Evolutionary conservation across 2,113 vertebrate genomes (phyloP).

Genomic region (Symphodus melops): DNA sequence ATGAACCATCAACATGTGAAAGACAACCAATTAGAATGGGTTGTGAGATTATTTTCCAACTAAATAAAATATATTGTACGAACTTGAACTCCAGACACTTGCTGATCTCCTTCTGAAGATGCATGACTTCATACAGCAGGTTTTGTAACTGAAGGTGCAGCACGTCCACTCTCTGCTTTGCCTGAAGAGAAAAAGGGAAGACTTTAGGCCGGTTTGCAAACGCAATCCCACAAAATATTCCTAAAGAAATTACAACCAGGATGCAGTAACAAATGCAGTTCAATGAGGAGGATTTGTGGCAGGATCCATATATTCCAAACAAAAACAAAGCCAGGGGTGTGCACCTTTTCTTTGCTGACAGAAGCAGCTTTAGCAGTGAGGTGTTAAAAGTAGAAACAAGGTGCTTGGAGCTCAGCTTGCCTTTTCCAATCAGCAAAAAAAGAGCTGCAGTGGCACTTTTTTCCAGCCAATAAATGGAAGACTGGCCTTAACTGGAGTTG

Average conservation of each 20-base stretch:
- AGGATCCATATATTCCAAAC: slow-evolving; percentile 1
- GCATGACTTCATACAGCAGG: slow-evolving; percentile 97
- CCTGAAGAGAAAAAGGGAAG: slow-evolving; percentile 73
- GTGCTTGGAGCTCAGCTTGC: slow-evolving; percentile 16
- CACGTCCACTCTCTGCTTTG: slow-evolving; percentile 95
- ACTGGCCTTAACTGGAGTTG: not conserved
- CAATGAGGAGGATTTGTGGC: not conserved
- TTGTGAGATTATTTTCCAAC: no score
- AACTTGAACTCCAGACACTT: slow-evolving; percentile 99
- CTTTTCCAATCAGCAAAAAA: slow-evolving; percentile 38
- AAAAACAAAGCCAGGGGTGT: not conserved
- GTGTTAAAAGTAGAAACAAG: slow-evolving; percentile 25
- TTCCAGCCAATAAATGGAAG: not conserved
- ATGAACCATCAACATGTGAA: no score
- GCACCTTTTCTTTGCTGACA: slow-evolving; percentile 15
- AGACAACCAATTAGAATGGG: no score
- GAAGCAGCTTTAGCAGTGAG: slow-evolving; percentile 14
- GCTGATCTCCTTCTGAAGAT: slow-evolving; percentile 98
- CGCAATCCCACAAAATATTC: not conserved
- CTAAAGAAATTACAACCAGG: not conserved
- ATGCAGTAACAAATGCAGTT: slow-evolving; percentile 6
- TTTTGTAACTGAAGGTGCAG: slow-evolving; percentile 99
- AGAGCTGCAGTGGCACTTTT: slow-evolving; percentile 16
- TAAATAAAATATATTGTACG: slow-evolving; percentile 66
- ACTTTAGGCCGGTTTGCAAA: not conserved